Base-by-base conservation (phyloP, 2,797 vertebrate genomes). In the Sternotherus odoratus region DNA sequence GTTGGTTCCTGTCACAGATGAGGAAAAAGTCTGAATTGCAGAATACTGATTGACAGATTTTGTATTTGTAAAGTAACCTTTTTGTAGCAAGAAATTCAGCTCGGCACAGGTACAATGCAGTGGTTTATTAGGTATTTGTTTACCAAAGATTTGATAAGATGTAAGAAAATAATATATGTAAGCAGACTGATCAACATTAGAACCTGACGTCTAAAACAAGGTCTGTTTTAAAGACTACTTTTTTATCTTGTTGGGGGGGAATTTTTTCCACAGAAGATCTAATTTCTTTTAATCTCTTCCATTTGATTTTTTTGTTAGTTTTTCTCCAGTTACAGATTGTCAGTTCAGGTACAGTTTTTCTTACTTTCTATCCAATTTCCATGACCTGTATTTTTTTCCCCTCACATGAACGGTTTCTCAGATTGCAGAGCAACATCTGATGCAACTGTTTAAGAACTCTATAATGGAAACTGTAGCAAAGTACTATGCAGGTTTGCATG, bases 191-290 rank as follows among this genome's bases (percentile, higher is more conserved):
- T 92, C 85, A 86, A 85, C 1, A 1, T 24, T 77, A 74, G 30
- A 85, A 83, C 75, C 57, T 95, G 77, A 86, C 51, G 91, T 75
- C 92, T 94, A 94, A 89, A 83, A 80, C 82, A 91, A 95, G 17
- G 57, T 91, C 78, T 56, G 88, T 95, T 95, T 80, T 92, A 97
- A 93, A 88, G 87, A 86, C 15, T 2, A 19, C 92, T 85, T 94
- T 96, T 97, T 79, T 77, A 92, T 93, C 92, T 96, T 95, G 95
- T 95, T 96, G 81, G 93, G 88, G 96, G 49, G 66, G 51, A 51
- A 36, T 39, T 77, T 95, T 97, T 98, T 98, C 98, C 98, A 96
- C 97, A 98, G 97, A 95, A 97, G 96, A 98, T 98, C 97, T 96
- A n/a, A 89, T 98, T 98, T 98, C 97, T 93, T 96, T 95, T 97